phyloP scores from a whole-genome alignment of 2,888 invertebrate genomes.

The Siphonodentalium dalli region DNA sequence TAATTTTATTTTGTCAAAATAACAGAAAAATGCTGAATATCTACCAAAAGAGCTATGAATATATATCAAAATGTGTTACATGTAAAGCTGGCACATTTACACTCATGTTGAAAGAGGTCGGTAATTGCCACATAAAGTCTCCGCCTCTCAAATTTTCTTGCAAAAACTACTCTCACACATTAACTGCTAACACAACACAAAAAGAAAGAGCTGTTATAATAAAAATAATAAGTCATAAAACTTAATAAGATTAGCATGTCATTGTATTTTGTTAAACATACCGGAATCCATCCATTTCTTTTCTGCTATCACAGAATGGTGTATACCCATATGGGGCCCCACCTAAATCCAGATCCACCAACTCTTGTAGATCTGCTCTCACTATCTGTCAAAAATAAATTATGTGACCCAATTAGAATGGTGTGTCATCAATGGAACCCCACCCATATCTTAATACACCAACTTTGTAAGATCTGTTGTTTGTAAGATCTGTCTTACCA shows the following conservation, averaged over 20 bases:
- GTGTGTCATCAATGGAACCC: no score
- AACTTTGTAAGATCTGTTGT: no score
- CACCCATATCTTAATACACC: no score
- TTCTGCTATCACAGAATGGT: constrained; percentile 97
- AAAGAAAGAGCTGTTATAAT: no score
- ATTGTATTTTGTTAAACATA: constrained; percentile 19
- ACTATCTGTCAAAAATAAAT: constrained; percentile 85
- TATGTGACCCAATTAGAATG: background rate
- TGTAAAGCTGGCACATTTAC: no score
- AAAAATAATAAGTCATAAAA: background rate
- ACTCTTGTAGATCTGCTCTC: constrained; percentile 88
- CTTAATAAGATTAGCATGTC: background rate
- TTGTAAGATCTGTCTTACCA: no score
- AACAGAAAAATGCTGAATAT: background rate
- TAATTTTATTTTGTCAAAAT: background rate
- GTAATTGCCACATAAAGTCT: no score
- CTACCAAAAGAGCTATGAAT: no score
- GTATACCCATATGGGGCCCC: constrained; percentile 98
- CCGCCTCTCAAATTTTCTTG: no score
- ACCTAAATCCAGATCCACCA: constrained; percentile 87
- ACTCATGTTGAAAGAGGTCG: no score
- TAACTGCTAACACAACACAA: background rate
- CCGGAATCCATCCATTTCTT: constrained; percentile 97
- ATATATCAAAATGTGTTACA: no score
- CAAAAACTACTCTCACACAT: no score